Percentiles rank a stretch among this genome's conserved stretches.
Conservation (phyloP, 2,888 invertebrate species). For the Amiota mariae region DNA sequence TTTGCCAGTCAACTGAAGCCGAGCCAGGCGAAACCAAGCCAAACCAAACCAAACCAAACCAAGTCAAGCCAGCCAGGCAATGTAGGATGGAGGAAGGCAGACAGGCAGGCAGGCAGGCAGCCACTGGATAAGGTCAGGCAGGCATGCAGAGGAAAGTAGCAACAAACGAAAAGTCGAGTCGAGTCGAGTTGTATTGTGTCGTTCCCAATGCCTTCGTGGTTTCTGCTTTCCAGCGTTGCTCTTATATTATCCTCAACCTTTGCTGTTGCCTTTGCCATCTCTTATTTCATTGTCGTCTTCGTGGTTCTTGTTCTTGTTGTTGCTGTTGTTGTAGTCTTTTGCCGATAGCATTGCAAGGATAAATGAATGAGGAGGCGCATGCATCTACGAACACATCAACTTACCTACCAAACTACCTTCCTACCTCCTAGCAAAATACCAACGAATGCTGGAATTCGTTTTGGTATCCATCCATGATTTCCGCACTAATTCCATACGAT, state of each 20-base stretch:
- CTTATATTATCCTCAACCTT: conserved; percentile 27
- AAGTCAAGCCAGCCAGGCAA: conserved; percentile 5
- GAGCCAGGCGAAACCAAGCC: conserved; percentile 8
- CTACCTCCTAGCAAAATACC: conserved; percentile 33
- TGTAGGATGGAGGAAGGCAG: neutral
- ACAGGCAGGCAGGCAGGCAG: conserved; percentile 1
- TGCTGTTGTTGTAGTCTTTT: conserved; percentile 49
- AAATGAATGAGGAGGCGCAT: conserved; percentile 64
- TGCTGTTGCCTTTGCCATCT: conserved; percentile 41
- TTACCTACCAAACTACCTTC: conserved; percentile 17
- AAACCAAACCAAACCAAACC: neutral
- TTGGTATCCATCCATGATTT: conserved; percentile 68
- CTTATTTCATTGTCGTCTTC: conserved; percentile 50
- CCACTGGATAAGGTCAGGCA: conserved; percentile 1
- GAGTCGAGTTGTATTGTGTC: neutral
- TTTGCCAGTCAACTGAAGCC: conserved; percentile 30
- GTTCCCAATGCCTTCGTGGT: conserved; percentile 15
- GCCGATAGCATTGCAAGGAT: conserved; percentile 62
- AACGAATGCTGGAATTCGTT: conserved; percentile 46
- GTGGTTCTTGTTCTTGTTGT: conserved; percentile 48
- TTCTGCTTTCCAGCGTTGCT: conserved; percentile 18
- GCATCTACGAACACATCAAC: conserved; percentile 41
- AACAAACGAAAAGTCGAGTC: conserved; percentile 23
- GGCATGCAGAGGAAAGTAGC: neutral
- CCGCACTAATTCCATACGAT: conserved; percentile 69